Evolutionary conservation across 2,113 vertebrate genomes (phyloP).

Genomic region (Rhabdomys dilectus): DNA sequence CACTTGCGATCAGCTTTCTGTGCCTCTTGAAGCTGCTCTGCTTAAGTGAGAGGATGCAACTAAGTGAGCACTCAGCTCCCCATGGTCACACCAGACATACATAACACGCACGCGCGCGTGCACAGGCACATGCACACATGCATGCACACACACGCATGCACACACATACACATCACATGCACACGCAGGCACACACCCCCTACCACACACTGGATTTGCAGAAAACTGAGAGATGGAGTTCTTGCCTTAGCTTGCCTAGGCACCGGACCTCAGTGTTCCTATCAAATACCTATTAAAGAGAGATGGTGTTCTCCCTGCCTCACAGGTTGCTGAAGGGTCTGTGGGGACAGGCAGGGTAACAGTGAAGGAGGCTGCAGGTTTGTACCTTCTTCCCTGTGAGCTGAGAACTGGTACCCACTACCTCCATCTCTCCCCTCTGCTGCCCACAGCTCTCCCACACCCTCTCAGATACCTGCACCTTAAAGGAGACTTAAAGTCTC

Average conservation of each 20-base stretch:
- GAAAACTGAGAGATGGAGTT: too few species aligned
- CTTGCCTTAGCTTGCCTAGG: not conserved
- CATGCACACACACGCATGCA: not conserved
- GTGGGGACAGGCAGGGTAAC: not conserved
- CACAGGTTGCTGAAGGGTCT: not conserved
- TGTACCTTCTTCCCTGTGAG: fast-evolving
- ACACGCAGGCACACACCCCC: not conserved
- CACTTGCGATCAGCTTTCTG: conserved; percentile 57
- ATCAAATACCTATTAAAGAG: not conserved
- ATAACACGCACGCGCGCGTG: too few species aligned
- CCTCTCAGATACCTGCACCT: not conserved
- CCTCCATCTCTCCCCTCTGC: not conserved
- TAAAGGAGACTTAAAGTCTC: conserved; percentile 36
- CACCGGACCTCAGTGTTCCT: not conserved
- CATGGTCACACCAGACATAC: not conserved
- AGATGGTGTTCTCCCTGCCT: not conserved
- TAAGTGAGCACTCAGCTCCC: not conserved
- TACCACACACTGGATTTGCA: not conserved
- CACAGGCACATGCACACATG: not conserved
- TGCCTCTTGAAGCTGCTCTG: conserved; percentile 52
- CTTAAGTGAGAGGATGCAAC: conserved; percentile 1
- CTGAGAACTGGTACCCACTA: not conserved
- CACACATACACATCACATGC: not conserved
- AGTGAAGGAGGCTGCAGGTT: fast-evolving
- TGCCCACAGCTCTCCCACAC: not conserved